phyloP scores from a whole-genome alignment of 2,888 invertebrate genomes.

The Griposia aprilina region DNA sequence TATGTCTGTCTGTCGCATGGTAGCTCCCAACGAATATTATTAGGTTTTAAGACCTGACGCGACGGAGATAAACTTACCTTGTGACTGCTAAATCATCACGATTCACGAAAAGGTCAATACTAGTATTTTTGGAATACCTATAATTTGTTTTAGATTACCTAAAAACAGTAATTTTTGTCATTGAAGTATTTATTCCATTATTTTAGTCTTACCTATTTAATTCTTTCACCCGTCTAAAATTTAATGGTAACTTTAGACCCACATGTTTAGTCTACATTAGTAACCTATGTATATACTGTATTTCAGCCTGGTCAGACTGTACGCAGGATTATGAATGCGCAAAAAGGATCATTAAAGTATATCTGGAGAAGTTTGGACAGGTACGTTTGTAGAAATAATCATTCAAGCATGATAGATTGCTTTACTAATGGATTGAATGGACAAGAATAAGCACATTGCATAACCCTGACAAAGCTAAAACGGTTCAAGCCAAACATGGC shows the following conservation, averaged over 20 bases:
- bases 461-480: too few species aligned
- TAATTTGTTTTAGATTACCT: too few species aligned
- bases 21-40: background rate
- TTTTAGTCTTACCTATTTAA: background rate
- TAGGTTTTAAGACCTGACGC: background rate
- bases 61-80: background rate
- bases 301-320: conserved; percentile 92
- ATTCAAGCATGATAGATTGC: background rate
- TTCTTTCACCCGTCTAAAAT: background rate
- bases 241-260: too few species aligned
- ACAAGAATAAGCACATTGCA: too few species aligned
- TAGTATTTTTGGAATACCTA: too few species aligned
- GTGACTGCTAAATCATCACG: too few species aligned
- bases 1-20: too few species aligned
- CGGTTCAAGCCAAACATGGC: background rate
- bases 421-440: background rate
- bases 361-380: conserved; percentile 90
- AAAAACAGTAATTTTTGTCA: background rate
- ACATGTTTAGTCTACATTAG: background rate
- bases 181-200: background rate
- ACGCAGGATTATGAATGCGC: conserved; percentile 90
- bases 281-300: background rate
- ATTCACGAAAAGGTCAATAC: too few species aligned
- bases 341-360: conserved; percentile 90
- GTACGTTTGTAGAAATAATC: conserved; percentile 74